phyloP scores from a whole-genome alignment of 2,797 vertebrate species.

The Malacoraja senta region DNA sequence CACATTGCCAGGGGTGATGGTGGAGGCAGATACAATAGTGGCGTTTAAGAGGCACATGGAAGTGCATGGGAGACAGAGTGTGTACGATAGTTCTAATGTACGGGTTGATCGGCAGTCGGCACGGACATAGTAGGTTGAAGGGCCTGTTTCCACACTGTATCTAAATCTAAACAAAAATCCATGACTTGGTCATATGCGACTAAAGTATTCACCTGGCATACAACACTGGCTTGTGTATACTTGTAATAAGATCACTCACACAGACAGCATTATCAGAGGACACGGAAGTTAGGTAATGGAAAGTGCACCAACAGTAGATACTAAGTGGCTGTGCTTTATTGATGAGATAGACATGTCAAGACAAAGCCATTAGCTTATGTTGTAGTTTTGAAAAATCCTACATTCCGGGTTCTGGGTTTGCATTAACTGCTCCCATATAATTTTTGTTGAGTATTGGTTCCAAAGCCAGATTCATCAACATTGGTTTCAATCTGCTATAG shows the following conservation, averaged over 20 bases:
- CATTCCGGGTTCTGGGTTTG: neutral
- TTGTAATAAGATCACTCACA: neutral
- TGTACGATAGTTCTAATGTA: no score
- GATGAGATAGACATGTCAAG: slow-evolving; percentile 3
- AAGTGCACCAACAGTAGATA: slow-evolving; percentile 8
- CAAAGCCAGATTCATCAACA: slow-evolving; percentile 54
- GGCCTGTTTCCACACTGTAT: no score
- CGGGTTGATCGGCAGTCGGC: no score
- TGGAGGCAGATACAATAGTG: no score
- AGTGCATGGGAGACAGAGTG: no score
- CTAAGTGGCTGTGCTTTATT: slow-evolving; percentile 25
- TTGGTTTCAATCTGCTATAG: slow-evolving; percentile 58
- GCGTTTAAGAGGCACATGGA: neutral
- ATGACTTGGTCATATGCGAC: no score
- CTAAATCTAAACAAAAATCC: neutral
- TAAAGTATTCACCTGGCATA: neutral
- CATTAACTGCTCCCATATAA: neutral
- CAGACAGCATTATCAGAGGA: neutral
- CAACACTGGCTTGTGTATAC: neutral
- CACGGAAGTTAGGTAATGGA: neutral
- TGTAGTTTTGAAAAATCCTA: slow-evolving; percentile 22
- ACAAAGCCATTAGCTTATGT: neutral
- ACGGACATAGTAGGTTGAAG: no score
- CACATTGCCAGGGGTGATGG: no score
- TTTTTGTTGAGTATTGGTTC: slow-evolving; percentile 45